Percentiles rank a stretch among this genome's conserved stretches.
These are phyloP conservation scores for Eidolon helvum DNA, from an alignment of 2,113 vertebrate species.

Conservation along the genomic window DNA sequence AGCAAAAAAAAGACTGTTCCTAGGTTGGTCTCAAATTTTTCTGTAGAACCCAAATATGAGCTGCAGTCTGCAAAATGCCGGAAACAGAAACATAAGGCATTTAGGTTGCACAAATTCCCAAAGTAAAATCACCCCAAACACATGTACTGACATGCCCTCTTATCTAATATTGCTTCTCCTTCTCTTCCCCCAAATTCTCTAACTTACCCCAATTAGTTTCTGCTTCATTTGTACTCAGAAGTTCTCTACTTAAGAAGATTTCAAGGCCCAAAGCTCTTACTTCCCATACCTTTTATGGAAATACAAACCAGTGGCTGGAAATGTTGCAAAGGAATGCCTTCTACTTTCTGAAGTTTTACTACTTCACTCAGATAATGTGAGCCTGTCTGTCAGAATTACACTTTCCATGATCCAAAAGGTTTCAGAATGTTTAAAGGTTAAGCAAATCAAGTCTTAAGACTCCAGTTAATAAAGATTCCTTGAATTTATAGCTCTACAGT, in stretches of 20 bases:
- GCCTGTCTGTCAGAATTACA: conserved; percentile 14
- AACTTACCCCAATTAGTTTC: conserved; percentile 22
- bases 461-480: background rate
- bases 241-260: conserved; percentile 54
- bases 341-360: conserved; percentile 34
- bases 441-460: background rate
- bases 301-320: conserved; percentile 46
- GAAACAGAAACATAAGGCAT: background rate
- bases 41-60: background rate
- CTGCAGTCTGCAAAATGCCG: background rate
- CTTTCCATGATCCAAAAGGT: background rate
- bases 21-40: conserved; percentile 16
- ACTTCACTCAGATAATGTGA: background rate
- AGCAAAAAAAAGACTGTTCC: background rate
- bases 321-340: conserved; percentile 34
- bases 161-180: background rate
- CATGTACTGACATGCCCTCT: background rate
- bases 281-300: conserved; percentile 69
- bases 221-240: conserved; percentile 60
- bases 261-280: conserved; percentile 52
- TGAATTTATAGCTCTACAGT: background rate
- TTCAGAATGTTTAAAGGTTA: conserved; percentile 11
- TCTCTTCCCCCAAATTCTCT: background rate
- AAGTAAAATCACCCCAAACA: background rate
- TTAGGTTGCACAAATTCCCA: background rate